Base-by-base conservation (phyloP, 2,888 invertebrate species). In the Phyllotreta cruciferae region DNA sequence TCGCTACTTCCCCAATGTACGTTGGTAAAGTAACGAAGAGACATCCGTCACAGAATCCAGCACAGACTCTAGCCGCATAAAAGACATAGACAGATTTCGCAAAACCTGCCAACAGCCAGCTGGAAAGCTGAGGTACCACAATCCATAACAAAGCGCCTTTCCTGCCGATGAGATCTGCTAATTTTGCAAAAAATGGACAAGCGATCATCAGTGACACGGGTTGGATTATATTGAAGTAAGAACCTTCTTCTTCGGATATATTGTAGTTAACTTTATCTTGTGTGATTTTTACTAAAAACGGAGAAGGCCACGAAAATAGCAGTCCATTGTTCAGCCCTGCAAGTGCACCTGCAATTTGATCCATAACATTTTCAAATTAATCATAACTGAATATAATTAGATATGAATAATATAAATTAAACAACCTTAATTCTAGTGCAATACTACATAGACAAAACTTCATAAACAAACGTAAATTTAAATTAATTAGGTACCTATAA, bases 141-240 rank as follows among this genome's bases (percentile, higher is more conserved):
- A 73, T 69, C 4, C 73, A 60, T 6, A 76, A 60, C 6, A 78
- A 56, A 2, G 73, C 72, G 5, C 64, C 60, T 63, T 77, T 78
- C 39, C 78, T 69, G 10, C 78, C 77, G 38, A 77, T 66, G 34
- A 47, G 64, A 56, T 78, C 74, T 55, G 71, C 67, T 6, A 77
- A 56, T 47, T 65, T 66, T 5, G 75, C 70, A 49, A 73, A 73
- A 8, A 76, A 41, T 6, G 74, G 72, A 37, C 71, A 49, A 3
- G 71, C 63, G 8, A 75, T 45, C 2, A 75, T 65, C 36, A 72
- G 70, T 8, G 73, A 62, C 34, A 78, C 56, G 3, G 77, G 73
- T 6, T 78, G 75, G 47, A 78, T 72, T 6, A 77, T 73, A 1
- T 74, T 75, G 49, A 78, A 73, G 62, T 77, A 78, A 0, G 79